phyloP scores from a whole-genome alignment of 92 coral and sea anemone species.

The Porites rus region DNA sequence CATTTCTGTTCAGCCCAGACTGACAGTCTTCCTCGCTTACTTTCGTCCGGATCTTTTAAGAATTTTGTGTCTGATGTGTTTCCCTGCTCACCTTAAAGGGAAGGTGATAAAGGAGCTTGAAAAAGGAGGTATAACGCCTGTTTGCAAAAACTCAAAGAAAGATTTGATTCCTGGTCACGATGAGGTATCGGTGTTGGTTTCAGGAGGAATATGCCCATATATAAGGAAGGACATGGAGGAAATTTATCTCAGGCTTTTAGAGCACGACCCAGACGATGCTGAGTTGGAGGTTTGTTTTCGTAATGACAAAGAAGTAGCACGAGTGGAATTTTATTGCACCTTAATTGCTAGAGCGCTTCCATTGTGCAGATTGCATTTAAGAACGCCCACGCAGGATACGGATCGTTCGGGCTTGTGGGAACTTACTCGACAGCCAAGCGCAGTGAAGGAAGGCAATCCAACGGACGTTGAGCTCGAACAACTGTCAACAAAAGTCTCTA shows the following conservation, averaged over 20 bases:
- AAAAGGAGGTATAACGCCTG: background rate
- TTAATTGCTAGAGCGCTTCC: too few species aligned
- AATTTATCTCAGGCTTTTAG: background rate
- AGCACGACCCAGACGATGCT: background rate
- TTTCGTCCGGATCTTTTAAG: background rate
- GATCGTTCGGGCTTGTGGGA: too few species aligned
- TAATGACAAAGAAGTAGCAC: too few species aligned
- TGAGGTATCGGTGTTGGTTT: background rate
- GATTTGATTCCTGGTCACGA: constrained; percentile 1
- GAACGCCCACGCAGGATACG: too few species aligned
- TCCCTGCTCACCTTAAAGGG: constrained; percentile 7
- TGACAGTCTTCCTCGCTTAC: constrained; percentile 31
- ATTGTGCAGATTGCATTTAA: too few species aligned
- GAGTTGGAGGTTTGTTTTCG: background rate
- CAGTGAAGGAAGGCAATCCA: too few species aligned
- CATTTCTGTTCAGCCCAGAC: background rate
- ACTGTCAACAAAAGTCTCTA: too few species aligned
- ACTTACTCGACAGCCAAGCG: too few species aligned
- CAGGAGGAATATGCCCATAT: constrained; percentile 5
- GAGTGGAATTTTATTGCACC: too few species aligned
- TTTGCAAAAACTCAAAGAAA: background rate
- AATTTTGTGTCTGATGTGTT: constrained; percentile 9
- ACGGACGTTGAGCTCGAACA: too few species aligned
- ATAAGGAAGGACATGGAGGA: background rate
- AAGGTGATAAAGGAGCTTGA: background rate